These are phyloP conservation scores for Calameuta filiformis DNA, from an alignment of 2,888 invertebrate genomes.

Conservation along the genomic window DNA sequence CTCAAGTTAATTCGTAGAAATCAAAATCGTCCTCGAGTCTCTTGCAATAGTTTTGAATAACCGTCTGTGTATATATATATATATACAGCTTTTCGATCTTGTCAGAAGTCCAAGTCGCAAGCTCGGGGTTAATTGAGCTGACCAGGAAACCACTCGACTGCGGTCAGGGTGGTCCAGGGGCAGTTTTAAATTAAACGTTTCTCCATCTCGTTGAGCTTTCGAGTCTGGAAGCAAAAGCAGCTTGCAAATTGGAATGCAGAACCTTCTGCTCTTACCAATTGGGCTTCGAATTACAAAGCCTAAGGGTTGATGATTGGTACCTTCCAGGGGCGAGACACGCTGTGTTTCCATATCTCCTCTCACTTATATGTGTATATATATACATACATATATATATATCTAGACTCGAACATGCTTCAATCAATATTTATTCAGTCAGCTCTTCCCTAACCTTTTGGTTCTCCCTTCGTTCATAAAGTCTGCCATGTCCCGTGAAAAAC, in stretches of 20 bases:
- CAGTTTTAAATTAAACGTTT: neutral
- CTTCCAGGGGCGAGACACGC: neutral
- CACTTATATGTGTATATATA: neutral
- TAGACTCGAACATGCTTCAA: slow-evolving; percentile 7
- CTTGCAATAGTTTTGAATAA: too few relatives aligned
- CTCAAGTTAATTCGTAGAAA: too few relatives aligned
- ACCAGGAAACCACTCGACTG: neutral
- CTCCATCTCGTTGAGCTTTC: neutral
- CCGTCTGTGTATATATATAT: neutral
- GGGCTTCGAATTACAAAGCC: neutral
- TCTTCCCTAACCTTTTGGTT: neutral
- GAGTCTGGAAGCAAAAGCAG: neutral
- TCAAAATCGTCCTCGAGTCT: too few relatives aligned
- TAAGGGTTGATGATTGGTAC: neutral
- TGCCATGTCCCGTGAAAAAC: neutral
- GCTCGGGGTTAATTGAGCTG: neutral
- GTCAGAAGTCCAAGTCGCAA: neutral
- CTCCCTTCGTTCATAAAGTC: neutral
- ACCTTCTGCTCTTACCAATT: neutral
- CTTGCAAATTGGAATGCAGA: neutral
- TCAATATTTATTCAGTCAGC: slow-evolving; percentile 18
- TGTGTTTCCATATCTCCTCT: neutral
- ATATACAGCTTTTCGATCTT: neutral
- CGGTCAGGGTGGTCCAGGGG: neutral
- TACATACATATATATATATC: neutral